A percentile compares a stretch with the other conserved stretches of the same genome.
phyloP scores from a whole-genome alignment of 2,113 vertebrate species.

The Tautogolabrus adspersus region DNA sequence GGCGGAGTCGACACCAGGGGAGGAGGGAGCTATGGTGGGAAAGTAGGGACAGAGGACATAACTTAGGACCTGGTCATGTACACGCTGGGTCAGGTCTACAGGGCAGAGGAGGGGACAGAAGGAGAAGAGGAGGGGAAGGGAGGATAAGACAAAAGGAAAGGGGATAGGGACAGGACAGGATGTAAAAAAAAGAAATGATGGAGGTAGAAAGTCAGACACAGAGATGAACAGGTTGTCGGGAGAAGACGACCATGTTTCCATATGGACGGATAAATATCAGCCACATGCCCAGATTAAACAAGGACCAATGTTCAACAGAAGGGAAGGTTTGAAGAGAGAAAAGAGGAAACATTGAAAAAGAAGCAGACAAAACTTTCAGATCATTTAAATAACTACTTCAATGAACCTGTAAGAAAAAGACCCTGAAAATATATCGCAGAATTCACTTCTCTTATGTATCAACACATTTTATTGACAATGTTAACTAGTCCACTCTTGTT shows the following conservation, averaged over 20 bases:
- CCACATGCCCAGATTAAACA: constrained; percentile 51
- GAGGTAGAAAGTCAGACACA: constrained; percentile 6
- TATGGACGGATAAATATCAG: constrained; percentile 51
- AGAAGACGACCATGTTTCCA: constrained; percentile 41
- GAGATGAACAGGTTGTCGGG: background rate
- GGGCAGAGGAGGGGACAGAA: constrained; percentile 56
- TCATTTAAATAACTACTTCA: constrained; percentile 1
- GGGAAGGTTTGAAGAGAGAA: constrained; percentile 26
- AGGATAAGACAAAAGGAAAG: constrained; percentile 2
- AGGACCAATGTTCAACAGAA: constrained; percentile 38
- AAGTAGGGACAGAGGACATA: constrained; percentile 99
- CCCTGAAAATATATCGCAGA: too few relatives aligned
- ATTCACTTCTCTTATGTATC: too few relatives aligned
- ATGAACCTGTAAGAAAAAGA: background rate
- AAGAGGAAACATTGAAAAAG: constrained; percentile 21
- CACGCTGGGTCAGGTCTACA: constrained; percentile 92
- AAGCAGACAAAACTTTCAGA: constrained; percentile 5
- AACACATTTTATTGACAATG: too few relatives aligned
- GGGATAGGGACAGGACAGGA: background rate
- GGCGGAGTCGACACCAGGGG: constrained; percentile 99
- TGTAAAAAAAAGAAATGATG: constrained; percentile 3
- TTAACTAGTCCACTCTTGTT: too few relatives aligned
- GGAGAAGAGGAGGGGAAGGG: constrained; percentile 7
- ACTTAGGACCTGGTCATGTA: constrained; percentile 97
- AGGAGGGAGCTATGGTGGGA: constrained; percentile 98